Evolutionary conservation across 2,113 vertebrate genomes (phyloP).

Genomic region (Poeciliopsis occidentalis): DNA sequence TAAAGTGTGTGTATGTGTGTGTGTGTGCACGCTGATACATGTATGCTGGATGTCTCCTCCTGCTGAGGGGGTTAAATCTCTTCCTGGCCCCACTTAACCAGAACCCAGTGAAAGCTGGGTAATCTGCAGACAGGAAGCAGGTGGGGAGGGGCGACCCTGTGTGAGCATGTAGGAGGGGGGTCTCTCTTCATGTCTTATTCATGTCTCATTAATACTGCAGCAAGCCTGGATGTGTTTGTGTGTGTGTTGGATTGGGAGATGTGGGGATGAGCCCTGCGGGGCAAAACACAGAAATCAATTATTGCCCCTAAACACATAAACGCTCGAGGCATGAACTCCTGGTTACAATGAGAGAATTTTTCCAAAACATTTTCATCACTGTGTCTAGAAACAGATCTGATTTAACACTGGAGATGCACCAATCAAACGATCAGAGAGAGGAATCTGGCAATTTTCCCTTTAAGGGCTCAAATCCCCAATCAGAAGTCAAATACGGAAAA

Average conservation of each 20-base stretch:
- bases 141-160: slow-evolving; percentile 74
- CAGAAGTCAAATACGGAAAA: not conserved
- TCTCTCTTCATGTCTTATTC: slow-evolving; percentile 83
- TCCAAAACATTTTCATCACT: slow-evolving; percentile 62
- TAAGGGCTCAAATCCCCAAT: not conserved
- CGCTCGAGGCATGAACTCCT: slow-evolving; percentile 61
- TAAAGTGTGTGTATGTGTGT: slow-evolving; percentile 21
- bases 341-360: slow-evolving; percentile 47
- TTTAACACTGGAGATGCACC: not conserved
- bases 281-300: slow-evolving; percentile 78
- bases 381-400: slow-evolving; percentile 3
- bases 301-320: slow-evolving; percentile 75
- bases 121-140: slow-evolving; percentile 82
- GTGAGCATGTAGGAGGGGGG: slow-evolving; percentile 73
- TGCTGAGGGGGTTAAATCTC: slow-evolving; percentile 79
- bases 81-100: slow-evolving; percentile 80
- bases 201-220: slow-evolving; percentile 83
- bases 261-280: slow-evolving; percentile 70
- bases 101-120: slow-evolving; percentile 77
- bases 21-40: not conserved
- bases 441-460: not conserved
- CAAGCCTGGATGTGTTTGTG: slow-evolving; percentile 55
- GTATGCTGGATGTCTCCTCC: slow-evolving; percentile 41
- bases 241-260: slow-evolving; percentile 44
- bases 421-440: not conserved